These are phyloP conservation scores for Lytechinus pictus DNA, from an alignment of 35 echinoderm and acorn worm species.

Conservation along the genomic window DNA sequence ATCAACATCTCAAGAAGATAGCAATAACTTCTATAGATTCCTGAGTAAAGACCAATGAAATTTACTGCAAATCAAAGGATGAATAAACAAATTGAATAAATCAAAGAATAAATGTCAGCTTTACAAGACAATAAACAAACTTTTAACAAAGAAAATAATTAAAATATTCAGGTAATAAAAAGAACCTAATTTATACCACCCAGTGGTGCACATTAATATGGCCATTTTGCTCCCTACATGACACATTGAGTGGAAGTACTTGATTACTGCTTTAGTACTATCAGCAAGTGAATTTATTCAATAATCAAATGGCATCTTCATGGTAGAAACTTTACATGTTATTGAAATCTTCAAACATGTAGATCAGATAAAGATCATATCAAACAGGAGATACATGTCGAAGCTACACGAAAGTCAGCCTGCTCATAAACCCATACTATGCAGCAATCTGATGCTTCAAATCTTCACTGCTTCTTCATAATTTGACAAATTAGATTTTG, in stretches of 20 bases:
- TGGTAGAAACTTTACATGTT: no score
- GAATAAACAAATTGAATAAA: not conserved
- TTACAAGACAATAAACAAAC: not conserved
- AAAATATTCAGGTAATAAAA: not conserved
- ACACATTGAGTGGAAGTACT: not conserved
- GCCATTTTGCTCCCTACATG: not conserved
- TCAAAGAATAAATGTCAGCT: not conserved
- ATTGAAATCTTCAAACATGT: not conserved
- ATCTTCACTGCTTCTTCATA: constrained; percentile 11
- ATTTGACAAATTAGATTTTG: constrained; percentile 20
- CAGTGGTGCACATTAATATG: no score
- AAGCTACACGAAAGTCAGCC: not conserved
- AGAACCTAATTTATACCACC: not conserved
- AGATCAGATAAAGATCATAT: not conserved
- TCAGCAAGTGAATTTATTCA: not conserved
- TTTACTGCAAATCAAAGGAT: not conserved
- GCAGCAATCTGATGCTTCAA: constrained; percentile 1
- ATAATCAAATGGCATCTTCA: not conserved
- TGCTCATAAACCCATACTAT: not conserved
- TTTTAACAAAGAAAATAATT: not conserved
- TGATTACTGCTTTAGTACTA: not conserved
- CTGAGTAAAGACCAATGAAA: not conserved
- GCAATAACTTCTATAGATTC: not conserved
- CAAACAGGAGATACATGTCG: not conserved
- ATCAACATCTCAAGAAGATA: constrained; percentile 13